Evolutionary conservation across 2,888 invertebrate genomes (phyloP).

Genomic region (Cyrtodaria siliqua): DNA sequence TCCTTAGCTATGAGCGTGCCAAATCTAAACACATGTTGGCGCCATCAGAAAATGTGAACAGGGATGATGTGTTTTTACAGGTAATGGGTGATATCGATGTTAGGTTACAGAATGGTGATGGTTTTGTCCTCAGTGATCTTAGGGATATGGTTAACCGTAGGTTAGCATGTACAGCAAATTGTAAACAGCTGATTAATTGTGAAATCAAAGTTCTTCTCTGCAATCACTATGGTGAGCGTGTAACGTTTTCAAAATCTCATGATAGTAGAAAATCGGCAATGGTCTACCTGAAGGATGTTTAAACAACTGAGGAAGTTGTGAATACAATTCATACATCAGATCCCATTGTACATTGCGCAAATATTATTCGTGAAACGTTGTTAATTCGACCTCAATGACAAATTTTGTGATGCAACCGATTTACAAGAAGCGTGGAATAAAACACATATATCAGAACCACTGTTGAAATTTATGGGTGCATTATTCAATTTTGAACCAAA

Average conservation of each 20-base stretch:
- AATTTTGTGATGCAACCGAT: conserved; percentile 9
- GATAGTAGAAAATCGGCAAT: too few relatives aligned
- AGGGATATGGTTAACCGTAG: neutral
- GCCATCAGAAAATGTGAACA: neutral
- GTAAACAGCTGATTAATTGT: too few relatives aligned
- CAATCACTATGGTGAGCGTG: too few relatives aligned
- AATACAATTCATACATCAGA: too few relatives aligned
- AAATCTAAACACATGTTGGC: neutral
- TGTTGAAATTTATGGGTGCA: neutral
- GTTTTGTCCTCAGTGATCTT: neutral
- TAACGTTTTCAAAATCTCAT: too few relatives aligned
- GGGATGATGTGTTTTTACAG: neutral
- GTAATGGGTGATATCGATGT: neutral
- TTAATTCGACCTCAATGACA: neutral
- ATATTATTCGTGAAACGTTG: neutral
- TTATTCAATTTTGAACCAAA: neutral
- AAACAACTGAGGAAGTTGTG: too few relatives aligned
- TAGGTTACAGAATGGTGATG: neutral
- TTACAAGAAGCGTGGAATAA: neutral
- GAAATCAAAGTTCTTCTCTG: too few relatives aligned
- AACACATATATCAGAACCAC: neutral
- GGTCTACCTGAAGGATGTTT: too few relatives aligned
- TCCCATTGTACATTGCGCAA: neutral
- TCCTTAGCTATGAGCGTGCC: neutral
- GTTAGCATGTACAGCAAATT: too few relatives aligned